Evolutionary conservation across 2,888 invertebrate genomes (phyloP), one percentile per base, ranked within the genome.

Genomic region (Nomada hirtipes): DNA sequence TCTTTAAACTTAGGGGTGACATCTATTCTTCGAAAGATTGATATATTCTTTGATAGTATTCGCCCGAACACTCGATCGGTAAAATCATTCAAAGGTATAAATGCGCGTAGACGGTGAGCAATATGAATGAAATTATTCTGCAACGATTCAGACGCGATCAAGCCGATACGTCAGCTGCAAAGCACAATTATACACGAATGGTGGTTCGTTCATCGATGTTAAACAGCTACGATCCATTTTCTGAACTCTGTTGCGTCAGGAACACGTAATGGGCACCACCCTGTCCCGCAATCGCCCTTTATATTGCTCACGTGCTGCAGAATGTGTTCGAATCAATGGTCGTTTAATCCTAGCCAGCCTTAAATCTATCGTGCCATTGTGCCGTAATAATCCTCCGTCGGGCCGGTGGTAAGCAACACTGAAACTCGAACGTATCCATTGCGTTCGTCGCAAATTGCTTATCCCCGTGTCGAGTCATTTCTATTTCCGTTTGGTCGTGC

Each of bases 351-450:
- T 55, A 23, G 65, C 61, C 36, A 42, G 67, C 44, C 50, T 61
- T 72, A 71, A 76, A 73, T 76, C 64, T 67, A 72, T 68, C 60
- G 71, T 63, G 20, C 67, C 57, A 76, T 79, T 76, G 76, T 79
- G 60, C 60, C 65, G 60, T 60, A 76, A 76, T 76, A 76, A 67
- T 76, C 65, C 70, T 42, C 15, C n/a, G 52, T 23, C 55, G 29
- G 73, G 74, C 15, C 53, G 57, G 9, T 53, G 44, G 44, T 63
- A 64, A 79, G 13, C 69, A 53, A 36, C 29, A 50, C 18, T 42
- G 44, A 23, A 64, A 65, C 63, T 69, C 29, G 44, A 69, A 60
- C 20, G 59, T 44, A 64, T 52, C 36, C 52, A 23, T 65, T 53
- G 29, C 2, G 18, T 60, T 65, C 15, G 15, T n/a, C 50, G n/a